Base-by-base conservation (phyloP, 2,797 vertebrate species). In the Salmo trutta region DNA sequence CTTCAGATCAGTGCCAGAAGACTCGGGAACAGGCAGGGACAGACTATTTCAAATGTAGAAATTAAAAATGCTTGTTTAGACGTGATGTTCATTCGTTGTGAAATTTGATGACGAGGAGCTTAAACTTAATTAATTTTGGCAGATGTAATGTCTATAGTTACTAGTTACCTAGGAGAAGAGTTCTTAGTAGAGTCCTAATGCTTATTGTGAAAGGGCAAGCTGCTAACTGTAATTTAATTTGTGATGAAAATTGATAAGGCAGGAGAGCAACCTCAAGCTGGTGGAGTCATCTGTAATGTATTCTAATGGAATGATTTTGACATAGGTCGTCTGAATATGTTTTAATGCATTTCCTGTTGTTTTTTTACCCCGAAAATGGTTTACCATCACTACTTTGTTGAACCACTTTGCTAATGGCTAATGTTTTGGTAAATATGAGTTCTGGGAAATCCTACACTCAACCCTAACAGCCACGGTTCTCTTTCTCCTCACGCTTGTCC, bases 401-500 rank as follows among this genome's bases (percentile, higher is more conserved):
- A 67, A 67, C 29, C 29, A 17, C 65, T 33, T 33, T 15, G 15
- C 27, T 65, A 59, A 59, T 59, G 56, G 19, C 56, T 59, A 6
- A 14, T 68, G 66, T 31, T 31, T 68, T 6, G 66, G 66, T 19
- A 17, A 17, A 31, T 2, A 16, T 17, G 65, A 16, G 16, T 36
- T 36, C 56, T 19, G n/a, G n/a, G 17, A 2, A 19, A 68, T 6
- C 1, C 16, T 33, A 17, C 14, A 16, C 85, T 91, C 86, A 86
- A 91, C 88, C 86, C 68, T 53, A 65, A 79, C 72, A 71, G 14
- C 54, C 29, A 66, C 41, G 70, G 17, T 64, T 78, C 10, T 95
- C 90, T 95, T 84, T 95, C 88, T 95, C 91, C 94, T 93, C 86
- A 89, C 93, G 93, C 93, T 90, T 94, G 24, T 87, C 92, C 81